Base-by-base conservation (phyloP, 2,113 vertebrate species). In the Melierax canorus region DNA sequence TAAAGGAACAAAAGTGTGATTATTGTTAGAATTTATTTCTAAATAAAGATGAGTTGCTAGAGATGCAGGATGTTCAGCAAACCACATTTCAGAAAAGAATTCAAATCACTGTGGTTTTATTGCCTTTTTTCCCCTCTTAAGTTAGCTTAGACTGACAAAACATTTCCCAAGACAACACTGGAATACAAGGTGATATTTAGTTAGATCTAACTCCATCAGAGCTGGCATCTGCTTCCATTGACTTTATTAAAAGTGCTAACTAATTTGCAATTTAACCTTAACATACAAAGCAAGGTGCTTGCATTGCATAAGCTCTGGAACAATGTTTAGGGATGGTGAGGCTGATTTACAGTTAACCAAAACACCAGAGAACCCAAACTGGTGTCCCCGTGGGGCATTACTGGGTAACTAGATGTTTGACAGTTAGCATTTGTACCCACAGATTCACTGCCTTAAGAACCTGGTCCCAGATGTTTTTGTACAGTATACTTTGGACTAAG, bases 1-100 rank as follows among this genome's bases (percentile, higher is more conserved):
- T 76, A 95, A 95, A 97, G 48, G 86, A 83, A 69, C 20, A 76
- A 92, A 88, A 90, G 43, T 30, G 66, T 41, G 34, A 85, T 38
- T 68, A 81, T 23, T 84, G 60, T 74, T 51, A 69, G 39, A 88
- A 81, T 94, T 85, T 91, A 76, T 92, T 94, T 94, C 84, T 91
- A 91, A 96, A 94, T 88, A 94, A 97, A 97, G 82, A 90, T 38
- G n/a, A 72, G 45, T 55, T 96, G n/a, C 46, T 75, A 77, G 86
- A 85, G 89, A 83, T 69, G 90, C 77, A 96, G 62, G 63, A 90
- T 85, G 94, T 55, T 93, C 90, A 96, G 85, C 68, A 96, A 92
- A 91, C 66, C 16, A 1, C 80, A 83, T 74, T 93, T 92, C 80
- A 88, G 92, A 97, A 86, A 64, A 75, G 15, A 97, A 94, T 92